Conservation (phyloP, 1,140 invertebrate genomes). For the Neelides sp. region DNA sequence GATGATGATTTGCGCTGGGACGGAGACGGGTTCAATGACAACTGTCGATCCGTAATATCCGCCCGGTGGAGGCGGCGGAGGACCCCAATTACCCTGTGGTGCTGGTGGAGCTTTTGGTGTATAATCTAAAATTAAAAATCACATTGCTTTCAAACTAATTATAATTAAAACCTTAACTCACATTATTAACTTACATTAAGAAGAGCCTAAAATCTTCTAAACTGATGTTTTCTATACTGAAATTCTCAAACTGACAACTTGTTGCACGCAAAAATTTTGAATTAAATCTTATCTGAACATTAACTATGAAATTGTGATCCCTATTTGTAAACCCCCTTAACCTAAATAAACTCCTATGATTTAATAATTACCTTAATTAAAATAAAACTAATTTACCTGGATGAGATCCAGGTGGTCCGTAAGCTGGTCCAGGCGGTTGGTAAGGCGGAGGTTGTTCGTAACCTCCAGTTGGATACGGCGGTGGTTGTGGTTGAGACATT, state of each 20-base stretch:
- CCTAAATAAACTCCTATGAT: neutral
- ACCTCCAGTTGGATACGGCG: neutral
- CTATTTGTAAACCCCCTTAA: too few relatives aligned
- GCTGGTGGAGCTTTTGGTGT: too few relatives aligned
- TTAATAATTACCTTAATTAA: neutral
- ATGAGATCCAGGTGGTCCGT: too few relatives aligned
- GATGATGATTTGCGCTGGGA: conserved; percentile 49
- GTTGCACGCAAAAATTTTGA: neutral
- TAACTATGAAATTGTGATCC: neutral
- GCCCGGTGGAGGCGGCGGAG: neutral
- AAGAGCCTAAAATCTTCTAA: neutral
- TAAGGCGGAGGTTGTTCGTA: neutral
- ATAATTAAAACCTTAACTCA: neutral
- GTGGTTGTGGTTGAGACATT: neutral
- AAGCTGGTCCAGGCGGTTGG: too few relatives aligned
- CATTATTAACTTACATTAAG: neutral
- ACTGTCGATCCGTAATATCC: conserved; percentile 19
- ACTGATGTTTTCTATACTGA: too few relatives aligned
- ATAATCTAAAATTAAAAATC: too few relatives aligned
- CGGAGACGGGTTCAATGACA: conserved; percentile 28
- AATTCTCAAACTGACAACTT: too few relatives aligned
- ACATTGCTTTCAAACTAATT: too few relatives aligned
- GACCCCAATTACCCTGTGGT: neutral
- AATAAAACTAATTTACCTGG: neutral
- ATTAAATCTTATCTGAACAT: neutral